These are phyloP conservation scores for Pinctada fucata DNA, from an alignment of 2,888 invertebrate species.

Conservation along the genomic window DNA sequence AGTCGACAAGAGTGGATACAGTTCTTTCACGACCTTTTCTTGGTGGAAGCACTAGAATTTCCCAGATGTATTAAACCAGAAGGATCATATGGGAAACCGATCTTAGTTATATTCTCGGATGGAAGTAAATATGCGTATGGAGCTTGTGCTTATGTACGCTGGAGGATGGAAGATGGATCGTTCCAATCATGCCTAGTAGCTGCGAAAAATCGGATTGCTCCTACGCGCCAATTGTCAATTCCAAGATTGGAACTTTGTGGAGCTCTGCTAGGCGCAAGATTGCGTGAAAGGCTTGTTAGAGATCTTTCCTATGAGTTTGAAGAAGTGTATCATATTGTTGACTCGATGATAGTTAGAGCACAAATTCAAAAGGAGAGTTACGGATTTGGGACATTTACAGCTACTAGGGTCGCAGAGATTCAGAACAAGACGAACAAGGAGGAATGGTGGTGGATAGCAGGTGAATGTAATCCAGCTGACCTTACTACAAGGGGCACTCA, in stretches of 20 bases:
- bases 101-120: constrained; percentile 19
- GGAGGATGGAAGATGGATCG: not conserved
- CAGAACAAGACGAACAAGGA: not conserved
- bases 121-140: constrained; percentile 14
- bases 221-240: constrained; percentile 10
- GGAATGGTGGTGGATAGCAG: constrained; percentile 19
- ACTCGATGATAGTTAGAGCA: constrained; percentile 22
- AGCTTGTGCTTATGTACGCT: constrained; percentile 23
- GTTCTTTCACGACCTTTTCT: constrained; percentile 9
- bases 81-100: not conserved
- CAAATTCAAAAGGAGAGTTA: constrained; percentile 23
- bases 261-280: not conserved
- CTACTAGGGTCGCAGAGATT: constrained; percentile 18
- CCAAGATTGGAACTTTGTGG: constrained; percentile 21
- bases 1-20: constrained; percentile 4
- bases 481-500: constrained; percentile 12
- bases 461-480: constrained; percentile 23
- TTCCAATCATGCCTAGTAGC: constrained; percentile 1
- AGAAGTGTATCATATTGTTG: constrained; percentile 16
- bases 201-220: constrained; percentile 12
- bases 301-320: constrained; percentile 6
- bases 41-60: not conserved
- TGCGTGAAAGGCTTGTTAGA: constrained; percentile 3
- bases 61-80: constrained; percentile 9
- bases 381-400: constrained; percentile 21